Base-by-base conservation (phyloP, 1,140 invertebrate species). In the Drosophila baimaii region DNA sequence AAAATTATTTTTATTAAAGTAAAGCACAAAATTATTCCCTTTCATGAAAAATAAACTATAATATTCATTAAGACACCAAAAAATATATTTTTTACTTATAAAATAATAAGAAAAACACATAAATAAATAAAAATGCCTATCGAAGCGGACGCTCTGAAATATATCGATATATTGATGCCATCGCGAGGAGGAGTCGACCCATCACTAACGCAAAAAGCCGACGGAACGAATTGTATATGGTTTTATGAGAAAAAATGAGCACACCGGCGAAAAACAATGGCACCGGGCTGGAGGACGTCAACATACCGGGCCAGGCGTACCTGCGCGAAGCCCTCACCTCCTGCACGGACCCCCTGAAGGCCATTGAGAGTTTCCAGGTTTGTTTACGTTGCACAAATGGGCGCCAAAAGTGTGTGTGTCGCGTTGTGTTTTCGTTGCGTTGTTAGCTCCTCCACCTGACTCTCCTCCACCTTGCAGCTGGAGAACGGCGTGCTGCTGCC, bases 291-390 rank as follows among this genome's bases (percentile, higher is more conserved):
- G 98, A 99, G 93, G 97, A 98, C 69, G 94, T 98, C 15, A 98
- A 97, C 31, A 97, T 99, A 69, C 96, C 98, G 12, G 98, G 98
- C 0, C 96, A 98, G 85, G 95, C 95, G 39, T 98, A 95, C 92
- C 93, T 99, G 12, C 94, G 97, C 65, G 97, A 99, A 92, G 96
- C 98, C 46, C 93, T 99, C 3, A 98, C 98, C 23, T 98, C 97
- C 88, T 99, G 98, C 92, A 97, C 97, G 1, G 98, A 99, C 94
- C 98, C 98, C 15, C 91, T 99, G 4, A 98, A 98, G 93, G 98
- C 98, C 41, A 99, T 99, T 78, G 97, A 99, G 94, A 98, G 98
- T 93, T 99, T 99, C 94, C 98, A 99, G 94, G 96, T 96, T 93
- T 69, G 77, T 85, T 77, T 80, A 57, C 59, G 51, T 70, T 72